Percentiles rank a stretch among this genome's conserved stretches.
Conservation (phyloP, 2,888 invertebrate species). For the Melieria crassipennis region DNA sequence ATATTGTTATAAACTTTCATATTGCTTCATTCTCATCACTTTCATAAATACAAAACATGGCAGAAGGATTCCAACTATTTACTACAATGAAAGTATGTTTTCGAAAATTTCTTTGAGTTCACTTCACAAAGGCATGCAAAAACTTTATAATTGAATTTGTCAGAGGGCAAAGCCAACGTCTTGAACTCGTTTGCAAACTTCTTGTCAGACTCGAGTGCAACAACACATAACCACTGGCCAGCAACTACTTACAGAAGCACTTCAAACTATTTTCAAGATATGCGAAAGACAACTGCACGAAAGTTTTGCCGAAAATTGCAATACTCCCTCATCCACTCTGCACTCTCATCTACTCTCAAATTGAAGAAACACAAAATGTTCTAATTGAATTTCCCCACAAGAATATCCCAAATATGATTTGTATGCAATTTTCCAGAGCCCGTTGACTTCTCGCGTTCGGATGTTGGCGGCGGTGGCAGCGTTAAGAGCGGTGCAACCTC, state of each 20-base stretch:
- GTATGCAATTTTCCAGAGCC: slow-evolving; percentile 55
- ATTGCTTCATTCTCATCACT: no score
- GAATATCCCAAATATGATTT: neutral
- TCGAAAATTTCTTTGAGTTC: no score
- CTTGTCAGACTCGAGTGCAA: no score
- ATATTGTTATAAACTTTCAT: no score
- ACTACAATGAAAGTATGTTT: no score
- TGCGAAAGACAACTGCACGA: neutral
- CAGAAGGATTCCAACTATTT: no score
- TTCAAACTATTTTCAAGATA: slow-evolving; percentile 15
- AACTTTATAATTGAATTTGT: neutral
- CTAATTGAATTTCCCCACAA: no score
- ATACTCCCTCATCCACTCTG: neutral
- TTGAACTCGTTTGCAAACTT: neutral
- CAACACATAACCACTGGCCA: neutral
- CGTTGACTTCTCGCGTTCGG: slow-evolving; percentile 66
- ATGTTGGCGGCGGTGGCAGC: slow-evolving; percentile 41
- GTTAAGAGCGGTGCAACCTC: neutral
- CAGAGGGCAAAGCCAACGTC: neutral
- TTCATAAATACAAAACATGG: no score
- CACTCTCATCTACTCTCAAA: neutral
- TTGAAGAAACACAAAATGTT: neutral
- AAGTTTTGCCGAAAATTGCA: neutral
- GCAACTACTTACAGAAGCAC: slow-evolving; percentile 32
- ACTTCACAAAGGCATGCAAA: neutral